Evolutionary conservation across 1,140 invertebrate species (phyloP), one percentile per base, ranked within the genome.

Genomic region (Temnothorax nylanderi): DNA sequence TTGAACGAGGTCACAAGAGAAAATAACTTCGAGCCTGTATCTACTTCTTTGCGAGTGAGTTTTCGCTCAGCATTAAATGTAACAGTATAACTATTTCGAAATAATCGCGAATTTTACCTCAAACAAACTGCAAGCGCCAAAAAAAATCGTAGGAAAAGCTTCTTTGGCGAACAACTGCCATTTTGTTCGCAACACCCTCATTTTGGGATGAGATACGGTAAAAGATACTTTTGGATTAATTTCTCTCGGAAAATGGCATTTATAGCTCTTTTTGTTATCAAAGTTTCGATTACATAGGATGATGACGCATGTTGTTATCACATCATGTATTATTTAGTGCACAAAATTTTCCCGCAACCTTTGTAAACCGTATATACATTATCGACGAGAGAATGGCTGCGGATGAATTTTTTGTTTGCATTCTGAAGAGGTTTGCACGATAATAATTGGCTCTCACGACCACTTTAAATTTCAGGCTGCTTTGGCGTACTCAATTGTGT

Each of bases 401-500:
- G 51, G 21, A 56, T 81, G 16, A 81, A 81, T 71, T 71, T 71
- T 71, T 76, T 32, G 41, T 76, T 32, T 44, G 16, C 44, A 49
- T n/a, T 58, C 34, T 81, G 65, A 58, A 71, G 51, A n/a, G 21
- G 16, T 54, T 60, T 26, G 44, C 32, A 2, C 54, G 13, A 84
- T 82, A 60, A 84, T 84, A 75, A 75, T 84, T 84, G 56, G 41
- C 32, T 64, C 34, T 49, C 41, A 4, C 44, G 11, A 54, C 26
- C 67, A 54, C 51, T 88, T 89, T 60, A 56, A 87, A 75, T 67
- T 56, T 49, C 11, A 41, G 5, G 5, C 18, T 34, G 16, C 47
- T 76, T 44, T 62, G 32, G 7, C 76, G 18, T n/a, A 72, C 65
- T 64, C 56, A 56, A 87, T 80, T 58, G 69, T 81, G 69, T 78